A percentile compares a stretch with the other conserved stretches of the same genome.
phyloP scores from a whole-genome alignment of 2,888 invertebrate genomes.

The Ormyrus thymus region DNA sequence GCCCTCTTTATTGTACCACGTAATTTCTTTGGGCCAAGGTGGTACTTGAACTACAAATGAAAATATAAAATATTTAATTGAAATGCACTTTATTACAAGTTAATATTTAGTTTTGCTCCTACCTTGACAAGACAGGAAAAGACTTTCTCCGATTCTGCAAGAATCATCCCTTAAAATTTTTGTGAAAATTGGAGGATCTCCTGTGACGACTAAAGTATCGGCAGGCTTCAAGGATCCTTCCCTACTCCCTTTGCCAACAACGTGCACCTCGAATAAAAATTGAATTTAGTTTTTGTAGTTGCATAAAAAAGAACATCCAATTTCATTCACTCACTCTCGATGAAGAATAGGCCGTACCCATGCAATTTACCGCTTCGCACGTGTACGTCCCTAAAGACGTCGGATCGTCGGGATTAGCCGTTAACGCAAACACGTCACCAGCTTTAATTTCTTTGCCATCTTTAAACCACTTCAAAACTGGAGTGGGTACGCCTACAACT shows the following conservation, averaged over 20 bases:
- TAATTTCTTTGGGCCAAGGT: slow-evolving; percentile 88
- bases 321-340: slow-evolving; percentile 77
- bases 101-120: slow-evolving; percentile 54
- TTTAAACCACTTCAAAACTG: slow-evolving; percentile 86
- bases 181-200: slow-evolving; percentile 87
- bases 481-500: slow-evolving; percentile 92
- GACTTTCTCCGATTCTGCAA: slow-evolving; percentile 85
- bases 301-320: not conserved
- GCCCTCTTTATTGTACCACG: slow-evolving; percentile 92
- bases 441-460: slow-evolving; percentile 92
- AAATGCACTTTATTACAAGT: slow-evolving; percentile 7
- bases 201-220: slow-evolving; percentile 79
- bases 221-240: slow-evolving; percentile 83
- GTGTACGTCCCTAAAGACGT: slow-evolving; percentile 91
- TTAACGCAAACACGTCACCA: slow-evolving; percentile 91
- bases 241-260: slow-evolving; percentile 83
- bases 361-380: slow-evolving; percentile 91
- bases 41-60: slow-evolving; percentile 82
- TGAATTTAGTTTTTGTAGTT: not conserved
- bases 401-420: slow-evolving; percentile 89
- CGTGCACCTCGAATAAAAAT: slow-evolving; percentile 78
- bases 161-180: slow-evolving; percentile 85
- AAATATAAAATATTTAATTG: not conserved
- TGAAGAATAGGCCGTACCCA: slow-evolving; percentile 89
- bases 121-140: slow-evolving; percentile 86